These are phyloP conservation scores for Psittacula derbiana DNA, from an alignment of 2,797 vertebrate genomes.

Conservation along the genomic window DNA sequence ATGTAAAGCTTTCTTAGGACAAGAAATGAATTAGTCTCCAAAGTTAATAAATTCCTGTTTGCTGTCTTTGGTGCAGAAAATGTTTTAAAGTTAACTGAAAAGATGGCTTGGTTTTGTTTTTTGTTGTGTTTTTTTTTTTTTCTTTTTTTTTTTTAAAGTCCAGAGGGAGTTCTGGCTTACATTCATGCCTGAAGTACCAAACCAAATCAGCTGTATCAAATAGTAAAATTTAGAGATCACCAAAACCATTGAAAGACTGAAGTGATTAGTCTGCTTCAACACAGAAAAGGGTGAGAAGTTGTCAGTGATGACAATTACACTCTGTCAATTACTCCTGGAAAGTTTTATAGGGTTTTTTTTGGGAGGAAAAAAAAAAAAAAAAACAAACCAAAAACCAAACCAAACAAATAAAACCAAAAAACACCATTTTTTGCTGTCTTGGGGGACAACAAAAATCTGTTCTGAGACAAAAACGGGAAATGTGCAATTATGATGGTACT, in stretches of 20 bases:
- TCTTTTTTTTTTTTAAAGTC: background rate
- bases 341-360: background rate
- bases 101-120: background rate
- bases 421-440: background rate
- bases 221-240: background rate
- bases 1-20: background rate
- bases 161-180: background rate
- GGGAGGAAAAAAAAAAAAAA: background rate
- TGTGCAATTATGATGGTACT: background rate
- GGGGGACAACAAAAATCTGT: background rate
- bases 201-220: background rate
- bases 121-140: too few species aligned
- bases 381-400: too few species aligned
- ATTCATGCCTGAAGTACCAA: background rate
- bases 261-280: background rate
- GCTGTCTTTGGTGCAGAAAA: background rate
- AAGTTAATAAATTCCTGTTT: background rate
- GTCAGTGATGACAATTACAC: background rate
- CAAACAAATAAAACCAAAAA: too few species aligned
- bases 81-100: background rate
- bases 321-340: background rate
- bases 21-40: background rate
- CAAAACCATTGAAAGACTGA: background rate
- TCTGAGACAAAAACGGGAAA: background rate
- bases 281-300: background rate